These are phyloP conservation scores for Apodemia zela DNA, from an alignment of 2,888 invertebrate species.

Conservation along the genomic window DNA sequence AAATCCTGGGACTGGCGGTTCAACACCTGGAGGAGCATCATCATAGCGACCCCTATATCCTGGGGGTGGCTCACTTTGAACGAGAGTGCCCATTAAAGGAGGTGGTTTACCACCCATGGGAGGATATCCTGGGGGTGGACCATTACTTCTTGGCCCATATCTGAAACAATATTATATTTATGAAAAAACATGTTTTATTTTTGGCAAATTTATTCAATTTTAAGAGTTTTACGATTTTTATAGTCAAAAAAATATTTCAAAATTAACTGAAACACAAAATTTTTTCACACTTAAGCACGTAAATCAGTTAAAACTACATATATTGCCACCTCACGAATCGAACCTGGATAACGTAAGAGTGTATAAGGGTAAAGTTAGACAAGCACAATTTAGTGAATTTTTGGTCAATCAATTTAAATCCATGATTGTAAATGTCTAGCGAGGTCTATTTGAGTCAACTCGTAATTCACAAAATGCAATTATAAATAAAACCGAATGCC, in stretches of 20 bases:
- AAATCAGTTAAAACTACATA: too few relatives aligned
- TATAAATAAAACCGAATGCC: too few relatives aligned
- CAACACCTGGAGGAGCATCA: constrained; percentile 82
- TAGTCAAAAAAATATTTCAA: neutral
- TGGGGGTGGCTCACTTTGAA: constrained; percentile 54
- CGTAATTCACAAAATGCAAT: too few relatives aligned
- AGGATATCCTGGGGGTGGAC: constrained; percentile 55
- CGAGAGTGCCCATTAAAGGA: constrained; percentile 51
- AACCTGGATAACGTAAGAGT: constrained; percentile 18
- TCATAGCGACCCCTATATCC: constrained; percentile 70
- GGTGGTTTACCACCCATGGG: constrained; percentile 58
- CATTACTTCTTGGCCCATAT: constrained; percentile 58
- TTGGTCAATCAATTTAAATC: too few relatives aligned
- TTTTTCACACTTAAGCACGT: neutral
- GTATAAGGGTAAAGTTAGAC: neutral
- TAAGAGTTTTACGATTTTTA: too few relatives aligned
- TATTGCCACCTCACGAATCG: constrained; percentile 14
- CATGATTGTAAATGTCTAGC: too few relatives aligned
- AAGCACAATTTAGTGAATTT: too few relatives aligned
- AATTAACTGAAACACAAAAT: neutral
- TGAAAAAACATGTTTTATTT: neutral
- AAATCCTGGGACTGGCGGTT: constrained; percentile 82
- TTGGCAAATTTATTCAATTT: too few relatives aligned
- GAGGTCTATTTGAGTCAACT: too few relatives aligned
- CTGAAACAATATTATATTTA: constrained; percentile 43